Evolutionary conservation across 2,113 vertebrate genomes (phyloP).

Genomic region (Takifugu bimaculatus): DNA sequence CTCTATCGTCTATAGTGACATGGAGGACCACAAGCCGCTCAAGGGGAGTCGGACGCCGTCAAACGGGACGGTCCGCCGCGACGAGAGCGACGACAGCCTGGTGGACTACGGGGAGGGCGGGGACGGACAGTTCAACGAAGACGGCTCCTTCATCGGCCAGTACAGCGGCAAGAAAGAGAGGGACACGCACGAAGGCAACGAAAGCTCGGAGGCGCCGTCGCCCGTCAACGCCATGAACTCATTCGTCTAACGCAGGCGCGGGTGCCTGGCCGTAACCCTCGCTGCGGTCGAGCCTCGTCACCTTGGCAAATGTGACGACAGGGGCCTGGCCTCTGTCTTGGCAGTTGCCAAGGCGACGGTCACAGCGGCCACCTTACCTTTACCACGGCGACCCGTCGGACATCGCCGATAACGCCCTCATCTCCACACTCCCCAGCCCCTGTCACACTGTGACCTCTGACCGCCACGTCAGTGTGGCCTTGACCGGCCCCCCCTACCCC

Average conservation of each 20-base stretch:
- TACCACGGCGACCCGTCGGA: constrained; percentile 43
- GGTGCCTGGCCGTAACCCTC: constrained; percentile 3
- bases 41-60: constrained; percentile 96
- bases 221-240: constrained; percentile 99
- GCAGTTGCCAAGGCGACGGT: constrained; percentile 51
- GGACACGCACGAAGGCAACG: constrained; percentile 94
- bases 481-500: constrained; percentile 5
- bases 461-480: constrained; percentile 26
- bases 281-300: constrained; percentile 40
- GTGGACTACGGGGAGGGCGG: constrained; percentile 98
- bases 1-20: constrained; percentile 77
- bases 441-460: constrained; percentile 61
- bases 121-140: constrained; percentile 97
- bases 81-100: constrained; percentile 95
- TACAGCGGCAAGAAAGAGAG: constrained; percentile 98
- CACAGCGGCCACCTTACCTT: constrained; percentile 27
- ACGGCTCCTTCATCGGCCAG: constrained; percentile 96
- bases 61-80: constrained; percentile 95
- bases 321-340: constrained; percentile 25
- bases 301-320: constrained; percentile 54
- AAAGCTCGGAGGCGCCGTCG: constrained; percentile 96
- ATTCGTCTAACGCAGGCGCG: constrained; percentile 79
- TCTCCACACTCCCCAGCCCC: constrained; percentile 37
- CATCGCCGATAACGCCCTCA: constrained; percentile 50
- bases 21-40: constrained; percentile 94